Conservation (phyloP, 2,888 invertebrate genomes). For the Callyntrura sp. region DNA sequence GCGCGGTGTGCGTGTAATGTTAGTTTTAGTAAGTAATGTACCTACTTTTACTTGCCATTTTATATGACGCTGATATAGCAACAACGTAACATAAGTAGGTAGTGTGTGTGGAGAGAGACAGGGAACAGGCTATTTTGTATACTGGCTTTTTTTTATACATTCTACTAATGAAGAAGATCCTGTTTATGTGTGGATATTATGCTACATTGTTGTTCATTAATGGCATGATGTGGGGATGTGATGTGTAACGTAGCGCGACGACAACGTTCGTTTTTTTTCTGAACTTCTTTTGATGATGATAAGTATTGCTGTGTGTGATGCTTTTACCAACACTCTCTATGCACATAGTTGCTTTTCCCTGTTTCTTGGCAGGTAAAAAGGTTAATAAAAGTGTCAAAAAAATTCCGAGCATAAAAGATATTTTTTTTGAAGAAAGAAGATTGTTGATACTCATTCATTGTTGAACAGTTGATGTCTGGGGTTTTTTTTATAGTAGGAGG, state of each 20-base stretch:
- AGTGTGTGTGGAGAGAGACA: background rate
- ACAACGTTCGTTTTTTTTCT: background rate
- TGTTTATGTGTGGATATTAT: background rate
- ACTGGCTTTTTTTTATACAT: background rate
- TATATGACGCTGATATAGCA: no score
- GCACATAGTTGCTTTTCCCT: conserved; percentile 34
- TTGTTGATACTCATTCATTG: conserved; percentile 60
- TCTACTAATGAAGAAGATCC: conserved; percentile 15
- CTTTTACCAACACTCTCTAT: background rate
- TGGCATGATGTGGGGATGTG: background rate
- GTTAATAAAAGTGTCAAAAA: conserved; percentile 66
- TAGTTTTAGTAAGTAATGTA: no score
- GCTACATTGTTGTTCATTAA: conserved; percentile 17
- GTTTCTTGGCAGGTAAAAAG: conserved; percentile 25
- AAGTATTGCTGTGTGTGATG: background rate
- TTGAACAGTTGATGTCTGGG: no score
- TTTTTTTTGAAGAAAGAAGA: no score
- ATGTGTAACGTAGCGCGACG: conserved; percentile 66
- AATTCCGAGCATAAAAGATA: conserved; percentile 45
- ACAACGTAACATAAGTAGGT: no score
- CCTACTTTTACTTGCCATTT: no score
- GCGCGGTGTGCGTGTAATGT: no score
- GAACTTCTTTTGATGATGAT: background rate
- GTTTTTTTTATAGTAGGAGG: no score
- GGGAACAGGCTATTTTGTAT: background rate